Percentiles rank a stretch among this genome's conserved stretches.
Conservation (phyloP, 2,113 vertebrate genomes). For the Macrotis lagotis region DNA sequence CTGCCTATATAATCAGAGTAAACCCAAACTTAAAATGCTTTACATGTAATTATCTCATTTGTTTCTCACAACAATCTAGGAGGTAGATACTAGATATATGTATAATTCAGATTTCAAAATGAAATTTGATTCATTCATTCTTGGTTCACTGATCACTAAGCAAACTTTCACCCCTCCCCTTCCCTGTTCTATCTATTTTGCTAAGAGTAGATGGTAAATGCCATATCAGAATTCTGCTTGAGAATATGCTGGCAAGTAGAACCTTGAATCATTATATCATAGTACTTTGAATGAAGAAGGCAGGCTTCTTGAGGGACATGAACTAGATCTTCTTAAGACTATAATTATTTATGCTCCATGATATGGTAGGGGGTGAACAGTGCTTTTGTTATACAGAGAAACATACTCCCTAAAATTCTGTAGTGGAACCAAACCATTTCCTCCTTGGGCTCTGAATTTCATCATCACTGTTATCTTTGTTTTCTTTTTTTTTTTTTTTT, state of each 20-base stretch:
- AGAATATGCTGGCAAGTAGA: too few relatives aligned
- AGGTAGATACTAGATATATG: too few relatives aligned
- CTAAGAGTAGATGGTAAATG: too few relatives aligned
- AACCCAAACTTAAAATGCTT: background rate
- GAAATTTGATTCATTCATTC: too few relatives aligned
- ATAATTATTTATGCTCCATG: background rate
- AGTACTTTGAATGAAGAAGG: background rate
- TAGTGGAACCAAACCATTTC: conserved; percentile 41
- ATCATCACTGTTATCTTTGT: conserved; percentile 63
- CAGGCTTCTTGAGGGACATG: background rate
- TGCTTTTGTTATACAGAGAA: background rate
- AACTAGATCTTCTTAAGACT: background rate
- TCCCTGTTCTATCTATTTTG: too few relatives aligned
- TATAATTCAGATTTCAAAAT: too few relatives aligned
- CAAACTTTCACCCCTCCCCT: background rate
- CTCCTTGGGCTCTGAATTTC: conserved; percentile 58
- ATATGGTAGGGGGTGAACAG: too few relatives aligned
- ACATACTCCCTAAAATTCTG: conserved; percentile 60
- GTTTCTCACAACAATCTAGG: too few relatives aligned
- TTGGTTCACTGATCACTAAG: background rate
- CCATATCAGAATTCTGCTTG: too few relatives aligned
- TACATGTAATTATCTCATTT: too few relatives aligned
- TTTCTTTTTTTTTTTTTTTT: conserved; percentile 72
- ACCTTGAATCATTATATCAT: too few relatives aligned
- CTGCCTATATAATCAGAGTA: background rate